phyloP scores from a whole-genome alignment of 1,140 invertebrate species.

The Neodiprion lecontei region DNA sequence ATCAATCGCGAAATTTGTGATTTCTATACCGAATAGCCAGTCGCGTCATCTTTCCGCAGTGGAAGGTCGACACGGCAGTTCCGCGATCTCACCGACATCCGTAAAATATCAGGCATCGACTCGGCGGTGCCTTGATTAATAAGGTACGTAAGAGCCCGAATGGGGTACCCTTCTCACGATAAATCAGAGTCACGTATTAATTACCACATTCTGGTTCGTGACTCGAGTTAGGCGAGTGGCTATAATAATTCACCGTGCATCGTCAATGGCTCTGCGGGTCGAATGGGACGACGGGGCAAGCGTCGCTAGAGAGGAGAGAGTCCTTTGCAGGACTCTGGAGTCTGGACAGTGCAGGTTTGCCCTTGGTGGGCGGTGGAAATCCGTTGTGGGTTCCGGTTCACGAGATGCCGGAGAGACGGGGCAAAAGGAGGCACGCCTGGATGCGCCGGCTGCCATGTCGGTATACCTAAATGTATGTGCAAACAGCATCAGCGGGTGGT shows the following conservation, averaged over 20 bases:
- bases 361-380: background rate
- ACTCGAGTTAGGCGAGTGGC: background rate
- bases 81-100: no score
- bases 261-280: background rate
- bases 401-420: background rate
- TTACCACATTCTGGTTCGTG: background rate
- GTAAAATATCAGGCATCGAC: no score
- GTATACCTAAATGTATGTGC: background rate
- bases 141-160: background rate
- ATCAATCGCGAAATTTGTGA: no score
- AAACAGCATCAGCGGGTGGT: background rate
- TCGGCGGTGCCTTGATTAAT: background rate
- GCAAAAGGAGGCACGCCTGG: no score
- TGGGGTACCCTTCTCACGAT: background rate
- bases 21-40: no score
- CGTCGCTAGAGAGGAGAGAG: background rate
- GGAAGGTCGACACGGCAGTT: no score
- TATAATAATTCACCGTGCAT: conserved; percentile 7
- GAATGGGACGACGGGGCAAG: background rate
- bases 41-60: no score
- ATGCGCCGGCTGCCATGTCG: no score
- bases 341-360: background rate
- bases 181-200: conserved; percentile 5
- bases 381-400: background rate
- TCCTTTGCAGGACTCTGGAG: background rate